Evolutionary conservation across 2,888 invertebrate species (phyloP).

Genomic region (Ctena decussata): DNA sequence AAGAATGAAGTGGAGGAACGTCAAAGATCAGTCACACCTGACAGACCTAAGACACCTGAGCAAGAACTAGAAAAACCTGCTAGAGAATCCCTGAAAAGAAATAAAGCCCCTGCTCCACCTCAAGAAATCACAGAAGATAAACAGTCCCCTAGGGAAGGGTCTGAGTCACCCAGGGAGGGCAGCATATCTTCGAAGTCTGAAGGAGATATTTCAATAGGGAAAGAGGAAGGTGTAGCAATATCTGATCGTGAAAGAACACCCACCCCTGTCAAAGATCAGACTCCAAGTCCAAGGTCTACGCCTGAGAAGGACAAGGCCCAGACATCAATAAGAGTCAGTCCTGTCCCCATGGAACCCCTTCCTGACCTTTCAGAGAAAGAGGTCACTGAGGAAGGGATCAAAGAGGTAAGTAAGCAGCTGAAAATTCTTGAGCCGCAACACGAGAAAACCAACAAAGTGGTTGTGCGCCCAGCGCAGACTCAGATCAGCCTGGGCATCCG

Average conservation of each 20-base stretch:
- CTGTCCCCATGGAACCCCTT: background rate
- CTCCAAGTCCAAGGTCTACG: background rate
- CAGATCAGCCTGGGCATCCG: too few species aligned
- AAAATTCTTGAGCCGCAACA: too few species aligned
- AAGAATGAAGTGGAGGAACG: background rate
- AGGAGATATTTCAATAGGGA: background rate
- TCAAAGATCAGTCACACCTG: constrained; percentile 43
- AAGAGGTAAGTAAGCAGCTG: background rate
- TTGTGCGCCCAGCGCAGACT: too few species aligned
- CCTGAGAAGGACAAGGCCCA: background rate
- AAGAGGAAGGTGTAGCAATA: background rate
- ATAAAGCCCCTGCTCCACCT: constrained; percentile 63
- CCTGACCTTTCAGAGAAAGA: constrained; percentile 24
- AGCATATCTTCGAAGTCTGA: background rate
- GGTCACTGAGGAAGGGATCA: constrained; percentile 10
- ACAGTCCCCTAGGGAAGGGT: constrained; percentile 13
- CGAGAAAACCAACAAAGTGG: too few species aligned
- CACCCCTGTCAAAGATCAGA: constrained; percentile 21
- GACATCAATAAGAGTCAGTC: constrained; percentile 7
- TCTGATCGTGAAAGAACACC: constrained; percentile 20
- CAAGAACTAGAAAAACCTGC: constrained; percentile 29
- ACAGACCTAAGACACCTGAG: constrained; percentile 43
- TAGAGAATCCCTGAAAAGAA: constrained; percentile 64
- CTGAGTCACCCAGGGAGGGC: constrained; percentile 21
- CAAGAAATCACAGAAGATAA: constrained; percentile 9